These are phyloP conservation scores for Leptinotarsa tumamoca DNA, from an alignment of 2,888 invertebrate genomes.

Conservation along the genomic window DNA sequence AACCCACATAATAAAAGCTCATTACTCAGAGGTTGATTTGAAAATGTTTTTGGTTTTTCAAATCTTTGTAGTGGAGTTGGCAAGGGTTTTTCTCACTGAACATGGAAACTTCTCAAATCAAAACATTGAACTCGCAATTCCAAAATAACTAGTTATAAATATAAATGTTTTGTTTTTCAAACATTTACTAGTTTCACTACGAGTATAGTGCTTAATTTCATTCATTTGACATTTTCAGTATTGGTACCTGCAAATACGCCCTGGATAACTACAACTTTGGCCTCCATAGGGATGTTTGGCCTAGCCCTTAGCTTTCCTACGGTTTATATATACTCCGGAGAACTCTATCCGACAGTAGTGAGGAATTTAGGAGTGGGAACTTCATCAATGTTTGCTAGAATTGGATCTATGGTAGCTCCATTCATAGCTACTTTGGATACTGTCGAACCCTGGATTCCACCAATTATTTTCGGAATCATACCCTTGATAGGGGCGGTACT, in stretches of 20 bases:
- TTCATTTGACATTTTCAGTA: conserved; percentile 50
- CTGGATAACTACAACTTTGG: conserved; percentile 73
- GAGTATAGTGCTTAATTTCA: neutral
- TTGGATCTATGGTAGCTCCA: conserved; percentile 89
- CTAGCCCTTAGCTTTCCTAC: conserved; percentile 87
- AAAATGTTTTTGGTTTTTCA: too few relatives aligned
- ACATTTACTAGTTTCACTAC: too few relatives aligned
- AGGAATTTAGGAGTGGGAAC: conserved; percentile 89
- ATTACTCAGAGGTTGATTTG: too few relatives aligned
- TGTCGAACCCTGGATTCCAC: conserved; percentile 74
- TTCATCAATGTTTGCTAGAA: conserved; percentile 85
- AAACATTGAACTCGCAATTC: too few relatives aligned
- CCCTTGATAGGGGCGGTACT: conserved; percentile 78
- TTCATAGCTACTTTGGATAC: conserved; percentile 77
- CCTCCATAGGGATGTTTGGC: conserved; percentile 82
- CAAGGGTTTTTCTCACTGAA: too few relatives aligned
- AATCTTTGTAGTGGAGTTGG: too few relatives aligned
- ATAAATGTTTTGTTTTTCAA: too few relatives aligned
- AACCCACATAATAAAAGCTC: too few relatives aligned
- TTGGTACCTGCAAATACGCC: conserved; percentile 68
- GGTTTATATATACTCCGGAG: conserved; percentile 88
- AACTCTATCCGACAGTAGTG: conserved; percentile 89
- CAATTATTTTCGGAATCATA: conserved; percentile 76
- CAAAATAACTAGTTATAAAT: too few relatives aligned
- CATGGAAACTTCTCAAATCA: too few relatives aligned